phyloP scores from a whole-genome alignment of 2,888 invertebrate genomes.

The Alsophila aescularia region DNA sequence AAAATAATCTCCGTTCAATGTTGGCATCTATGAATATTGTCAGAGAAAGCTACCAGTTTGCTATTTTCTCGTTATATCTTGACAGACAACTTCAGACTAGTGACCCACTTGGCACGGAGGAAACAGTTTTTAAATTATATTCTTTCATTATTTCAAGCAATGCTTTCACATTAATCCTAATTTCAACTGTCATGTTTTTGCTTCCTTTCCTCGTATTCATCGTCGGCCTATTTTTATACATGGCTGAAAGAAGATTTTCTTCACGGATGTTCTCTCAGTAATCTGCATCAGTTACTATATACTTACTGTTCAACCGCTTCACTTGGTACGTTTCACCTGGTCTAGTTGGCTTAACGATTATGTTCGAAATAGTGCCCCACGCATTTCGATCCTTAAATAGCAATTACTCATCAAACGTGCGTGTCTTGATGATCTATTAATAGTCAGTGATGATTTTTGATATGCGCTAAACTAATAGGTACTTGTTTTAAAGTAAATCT shows the following conservation, averaged over 20 bases:
- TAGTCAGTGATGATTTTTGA: slow-evolving; percentile 45
- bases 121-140: slow-evolving; percentile 56
- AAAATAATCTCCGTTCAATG: slow-evolving; percentile 37
- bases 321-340: background rate
- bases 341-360: background rate
- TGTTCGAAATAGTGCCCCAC: slow-evolving; percentile 4
- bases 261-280: background rate
- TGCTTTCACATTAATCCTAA: slow-evolving; percentile 21
- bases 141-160: slow-evolving; percentile 51
- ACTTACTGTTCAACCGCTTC: background rate
- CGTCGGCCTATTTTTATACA: background rate
- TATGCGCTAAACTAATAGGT: slow-evolving; percentile 31
- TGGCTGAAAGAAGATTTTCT: background rate
- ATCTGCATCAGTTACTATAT: background rate
- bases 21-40: slow-evolving; percentile 41
- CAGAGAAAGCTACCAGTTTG: slow-evolving; percentile 47
- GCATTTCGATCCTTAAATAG: slow-evolving; percentile 43
- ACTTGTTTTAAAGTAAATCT: slow-evolving; percentile 17
- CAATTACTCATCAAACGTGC: slow-evolving; percentile 47
- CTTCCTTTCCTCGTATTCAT: background rate
- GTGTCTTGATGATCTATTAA: slow-evolving; percentile 46
- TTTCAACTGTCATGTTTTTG: background rate
- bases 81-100: slow-evolving; percentile 65
- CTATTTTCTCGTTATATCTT: slow-evolving; percentile 57
- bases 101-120: slow-evolving; percentile 75